Base-by-base conservation (phyloP, 2,888 invertebrate species). In the Siphonodentalium dalli region DNA sequence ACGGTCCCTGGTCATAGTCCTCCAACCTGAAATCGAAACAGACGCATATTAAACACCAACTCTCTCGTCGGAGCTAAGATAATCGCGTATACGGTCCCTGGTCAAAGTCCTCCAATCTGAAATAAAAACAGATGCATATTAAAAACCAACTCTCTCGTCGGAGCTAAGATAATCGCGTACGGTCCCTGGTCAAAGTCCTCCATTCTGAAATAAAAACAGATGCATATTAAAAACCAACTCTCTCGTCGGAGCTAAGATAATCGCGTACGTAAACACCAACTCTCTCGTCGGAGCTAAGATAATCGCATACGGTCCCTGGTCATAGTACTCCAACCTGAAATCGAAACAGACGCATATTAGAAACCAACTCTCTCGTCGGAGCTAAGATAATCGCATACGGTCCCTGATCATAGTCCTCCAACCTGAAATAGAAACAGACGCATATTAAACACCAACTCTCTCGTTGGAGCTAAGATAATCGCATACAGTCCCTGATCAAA, bases 51-150 rank as follows among this genome's bases (percentile, higher is more conserved):
- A n/a, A n/a, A n/a, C n/a, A n/a, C 98, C 84, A 99, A 87, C 81
- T 99, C 98, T 83, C 99, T 90, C n/a, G 99, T 99, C 1, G 99
- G 99, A 0, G 99, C 99, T 82, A 99, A 85, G 77, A 99, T 99
- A 47, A 99, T 93, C 23, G 99, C 98, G n/a, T n/a, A 82, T 99
- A 99, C 0, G 99, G 99, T 5, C 99, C 99, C 85, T 86, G 83
- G 51, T 85, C 84, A 34, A 80, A 77, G 67, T 84, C 83, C 61
- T 83, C 83, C 51, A 80, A 63, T 60, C 79, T 78, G 60, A n/a
- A n/a, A n/a, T n/a, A n/a, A n/a, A n/a, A n/a, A n/a, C n/a, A n/a
- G n/a, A n/a, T n/a, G n/a, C n/a, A n/a, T n/a, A n/a, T n/a, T n/a
- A n/a, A n/a, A n/a, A n/a, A n/a, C 98, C 84, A 99, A 87, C 81